Evolutionary conservation across 2,888 invertebrate genomes (phyloP), one percentile per base, ranked within the genome.

Genomic region (Callinectes sapidus): DNA sequence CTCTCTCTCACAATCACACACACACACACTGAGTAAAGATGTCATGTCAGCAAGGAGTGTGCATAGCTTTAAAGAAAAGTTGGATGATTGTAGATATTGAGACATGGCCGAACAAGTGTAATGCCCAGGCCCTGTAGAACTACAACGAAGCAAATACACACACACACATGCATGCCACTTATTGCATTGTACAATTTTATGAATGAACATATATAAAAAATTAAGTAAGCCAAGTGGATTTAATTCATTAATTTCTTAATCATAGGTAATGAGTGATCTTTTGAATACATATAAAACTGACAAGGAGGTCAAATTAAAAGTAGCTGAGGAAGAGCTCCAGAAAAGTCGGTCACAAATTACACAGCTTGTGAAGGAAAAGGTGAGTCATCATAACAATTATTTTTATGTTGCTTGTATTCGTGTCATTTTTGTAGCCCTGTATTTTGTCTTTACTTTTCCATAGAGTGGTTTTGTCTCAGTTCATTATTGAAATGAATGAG

Each of bases 261-360:
- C 71, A 10, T 23, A 90, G 90, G 85, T 55, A 90, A 54, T 90
- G 85, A 48, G 71, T 77, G 55, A 32, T 23, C 55, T 90, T 54
- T 35, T 90, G 55, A 35, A 90, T 54, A 90, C 13, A 16, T 90
- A 54, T 32, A 90, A 90, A 54, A 54, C 77, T 32, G 90, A 90
- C 10, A 90, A 90, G n/a, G 90, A 90, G 55, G n/a, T 35, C 48
- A 90, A 90, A 66, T 14, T 90, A 54, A 90, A 90, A 28, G 18
- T 28, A 23, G 81, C 81, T 85, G 90, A 90, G 35, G 48, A 90
- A 54, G 77, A 85, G 54, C 90, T 90, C 6, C 54, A 54, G 35
- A 54, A 85, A 18, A 90, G 90, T 28, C 81, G 55, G 32, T 42
- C 77, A 48, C 54, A 77, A 18, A 35, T 85, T 85, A 32, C 32